Conservation (phyloP, 2,888 invertebrate species). For the Apodemia duryi region DNA sequence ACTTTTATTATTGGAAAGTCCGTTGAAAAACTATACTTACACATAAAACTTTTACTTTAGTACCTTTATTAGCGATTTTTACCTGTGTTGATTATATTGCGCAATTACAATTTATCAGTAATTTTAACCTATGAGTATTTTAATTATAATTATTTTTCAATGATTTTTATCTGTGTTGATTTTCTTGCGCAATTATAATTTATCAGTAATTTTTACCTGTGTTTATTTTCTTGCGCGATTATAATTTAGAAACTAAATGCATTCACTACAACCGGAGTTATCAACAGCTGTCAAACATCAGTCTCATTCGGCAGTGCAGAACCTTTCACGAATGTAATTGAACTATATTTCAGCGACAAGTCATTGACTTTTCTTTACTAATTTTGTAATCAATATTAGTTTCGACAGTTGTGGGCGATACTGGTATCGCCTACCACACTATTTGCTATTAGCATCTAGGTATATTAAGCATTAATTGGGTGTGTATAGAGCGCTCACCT, state of each 20-base stretch:
- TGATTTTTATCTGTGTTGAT: too few species aligned
- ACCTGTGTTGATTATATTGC: too few species aligned
- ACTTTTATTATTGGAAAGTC: too few species aligned
- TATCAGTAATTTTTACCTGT: too few species aligned
- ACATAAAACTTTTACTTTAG: too few species aligned
- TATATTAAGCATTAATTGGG: neutral
- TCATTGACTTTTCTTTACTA: slow-evolving; percentile 25
- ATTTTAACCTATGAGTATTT: too few species aligned
- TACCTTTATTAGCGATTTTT: too few species aligned
- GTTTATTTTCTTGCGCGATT: neutral
- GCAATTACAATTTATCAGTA: too few species aligned
- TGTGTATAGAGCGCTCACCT: too few species aligned
- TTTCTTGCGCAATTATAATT: too few species aligned
- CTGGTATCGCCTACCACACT: neutral
- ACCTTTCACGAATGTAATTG: slow-evolving; percentile 33
- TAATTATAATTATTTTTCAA: too few species aligned
- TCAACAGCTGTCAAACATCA: slow-evolving; percentile 17
- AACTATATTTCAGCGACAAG: slow-evolving; percentile 31
- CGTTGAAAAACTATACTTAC: too few species aligned
- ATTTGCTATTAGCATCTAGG: neutral
- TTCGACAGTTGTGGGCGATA: slow-evolving; percentile 13
- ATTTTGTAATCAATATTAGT: slow-evolving; percentile 15
- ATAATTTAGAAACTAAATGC: neutral
- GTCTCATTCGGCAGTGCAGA: slow-evolving; percentile 19
- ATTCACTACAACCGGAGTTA: slow-evolving; percentile 6